These are phyloP conservation scores for Bryconaethiops microstoma DNA, from an alignment of 2,797 vertebrate genomes.

Conservation along the genomic window DNA sequence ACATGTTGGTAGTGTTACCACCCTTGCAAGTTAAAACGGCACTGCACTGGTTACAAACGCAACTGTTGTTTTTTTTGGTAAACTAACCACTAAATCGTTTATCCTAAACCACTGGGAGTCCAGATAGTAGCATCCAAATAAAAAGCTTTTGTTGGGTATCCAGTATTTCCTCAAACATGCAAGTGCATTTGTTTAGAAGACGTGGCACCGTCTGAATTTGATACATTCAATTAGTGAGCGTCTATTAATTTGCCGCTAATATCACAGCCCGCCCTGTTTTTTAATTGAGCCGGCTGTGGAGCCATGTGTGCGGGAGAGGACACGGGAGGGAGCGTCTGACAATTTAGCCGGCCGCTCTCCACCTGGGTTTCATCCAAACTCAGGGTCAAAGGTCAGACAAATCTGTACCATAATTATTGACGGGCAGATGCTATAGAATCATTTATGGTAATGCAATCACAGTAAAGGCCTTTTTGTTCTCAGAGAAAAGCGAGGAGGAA, in stretches of 20 bases:
- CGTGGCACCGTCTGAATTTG: conserved; percentile 56
- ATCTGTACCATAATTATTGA: conserved; percentile 79
- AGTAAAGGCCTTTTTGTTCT: conserved; percentile 72
- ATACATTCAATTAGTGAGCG: conserved; percentile 69
- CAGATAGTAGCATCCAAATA: conserved; percentile 9
- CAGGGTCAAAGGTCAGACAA: conserved; percentile 70
- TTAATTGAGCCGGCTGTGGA: conserved; percentile 69
- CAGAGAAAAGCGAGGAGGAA: conserved; percentile 40
- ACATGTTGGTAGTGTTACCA: no score
- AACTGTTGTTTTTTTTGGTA: no score
- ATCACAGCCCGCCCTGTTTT: conserved; percentile 59
- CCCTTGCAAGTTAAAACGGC: no score
- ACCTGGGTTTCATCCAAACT: conserved; percentile 77
- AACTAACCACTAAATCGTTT: no score
- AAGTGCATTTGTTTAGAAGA: conserved; percentile 46
- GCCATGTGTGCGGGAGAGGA: conserved; percentile 64
- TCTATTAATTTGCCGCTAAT: conserved; percentile 70
- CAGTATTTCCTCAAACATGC: conserved; percentile 55
- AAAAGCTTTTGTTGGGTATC: conserved; percentile 28
- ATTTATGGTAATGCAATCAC: conserved; percentile 83
- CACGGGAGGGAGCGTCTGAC: conserved; percentile 61
- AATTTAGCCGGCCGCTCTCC: conserved; percentile 74
- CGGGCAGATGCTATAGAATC: conserved; percentile 82
- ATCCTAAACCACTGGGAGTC: neutral
- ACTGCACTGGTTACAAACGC: no score